Evolutionary conservation across 2,888 invertebrate genomes (phyloP).

Genomic region (Iphiclides podalirius): DNA sequence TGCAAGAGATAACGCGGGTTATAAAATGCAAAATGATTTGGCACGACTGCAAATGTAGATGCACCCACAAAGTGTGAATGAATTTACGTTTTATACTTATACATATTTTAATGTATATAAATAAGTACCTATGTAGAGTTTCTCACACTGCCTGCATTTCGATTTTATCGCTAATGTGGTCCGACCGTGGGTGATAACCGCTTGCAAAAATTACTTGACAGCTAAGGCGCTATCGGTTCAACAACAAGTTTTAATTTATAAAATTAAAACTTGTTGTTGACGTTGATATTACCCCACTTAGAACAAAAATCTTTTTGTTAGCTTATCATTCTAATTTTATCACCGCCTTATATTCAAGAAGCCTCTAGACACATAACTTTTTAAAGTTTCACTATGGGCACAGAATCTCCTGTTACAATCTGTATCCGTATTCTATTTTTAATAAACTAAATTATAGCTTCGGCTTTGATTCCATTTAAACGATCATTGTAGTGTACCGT

Average conservation of each 20-base stretch:
- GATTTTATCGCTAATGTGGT: not conserved
- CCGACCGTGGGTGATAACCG: not conserved
- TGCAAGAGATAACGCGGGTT: constrained; percentile 13
- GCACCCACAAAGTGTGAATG: too few species aligned
- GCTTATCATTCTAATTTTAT: too few species aligned
- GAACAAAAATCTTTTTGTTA: too few species aligned
- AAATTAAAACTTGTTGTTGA: too few species aligned
- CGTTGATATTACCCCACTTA: too few species aligned
- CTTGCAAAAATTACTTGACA: not conserved
- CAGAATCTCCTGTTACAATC: too few species aligned
- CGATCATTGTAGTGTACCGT: constrained; percentile 61
- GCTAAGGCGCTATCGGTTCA: too few species aligned
- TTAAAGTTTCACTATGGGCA: constrained; percentile 8
- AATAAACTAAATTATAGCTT: constrained; percentile 35
- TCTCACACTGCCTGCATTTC: not conserved
- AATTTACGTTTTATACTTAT: too few species aligned
- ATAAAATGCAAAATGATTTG: constrained; percentile 16
- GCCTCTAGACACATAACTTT: too few species aligned
- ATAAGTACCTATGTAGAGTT: not conserved
- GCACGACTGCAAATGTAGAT: constrained; percentile 7
- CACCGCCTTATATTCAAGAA: too few species aligned
- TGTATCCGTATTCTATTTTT: constrained; percentile 15
- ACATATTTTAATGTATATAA: not conserved
- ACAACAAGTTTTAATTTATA: too few species aligned
- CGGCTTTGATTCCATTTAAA: constrained; percentile 47